phyloP scores from a whole-genome alignment of 2,113 vertebrate species.

The Pelecanus crispus region DNA sequence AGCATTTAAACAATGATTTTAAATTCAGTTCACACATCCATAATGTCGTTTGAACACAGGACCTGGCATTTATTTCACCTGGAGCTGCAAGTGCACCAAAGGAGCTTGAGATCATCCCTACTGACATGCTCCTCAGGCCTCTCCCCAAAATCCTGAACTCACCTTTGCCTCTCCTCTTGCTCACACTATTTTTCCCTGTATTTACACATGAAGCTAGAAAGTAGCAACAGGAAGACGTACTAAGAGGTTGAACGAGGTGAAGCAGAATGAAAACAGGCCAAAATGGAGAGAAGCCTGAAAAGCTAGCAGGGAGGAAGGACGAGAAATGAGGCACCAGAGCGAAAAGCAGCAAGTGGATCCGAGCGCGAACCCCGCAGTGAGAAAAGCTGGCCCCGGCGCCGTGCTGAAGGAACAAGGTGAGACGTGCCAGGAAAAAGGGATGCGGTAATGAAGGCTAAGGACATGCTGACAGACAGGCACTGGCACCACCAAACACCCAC shows the following conservation, averaged over 20 bases:
- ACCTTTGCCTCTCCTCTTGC: neutral
- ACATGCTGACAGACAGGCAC: neutral
- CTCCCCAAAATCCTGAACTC: neutral
- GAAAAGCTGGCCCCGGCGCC: neutral
- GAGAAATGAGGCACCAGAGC: neutral
- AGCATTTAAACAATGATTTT: slow-evolving; percentile 5
- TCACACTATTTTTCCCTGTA: neutral
- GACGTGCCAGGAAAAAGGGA: slow-evolving; percentile 31
- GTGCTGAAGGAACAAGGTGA: neutral
- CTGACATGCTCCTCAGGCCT: neutral
- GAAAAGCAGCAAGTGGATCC: neutral
- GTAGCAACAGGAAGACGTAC: neutral
- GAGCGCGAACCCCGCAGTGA: neutral
- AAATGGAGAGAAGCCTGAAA: neutral
- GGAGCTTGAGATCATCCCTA: neutral
- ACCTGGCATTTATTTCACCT: slow-evolving; percentile 32
- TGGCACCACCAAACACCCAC: neutral
- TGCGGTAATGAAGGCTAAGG: neutral
- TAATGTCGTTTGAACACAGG: neutral
- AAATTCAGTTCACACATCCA: slow-evolving; percentile 20
- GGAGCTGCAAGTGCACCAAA: neutral
- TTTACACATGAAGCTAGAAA: neutral
- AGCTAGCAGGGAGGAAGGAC: neutral
- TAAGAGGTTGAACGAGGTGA: neutral
- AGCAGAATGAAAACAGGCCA: neutral